Percentiles rank a stretch among this genome's conserved stretches.
Evolutionary conservation across 2,113 vertebrate species (phyloP).

Genomic region (Heterocephalus glaber): DNA sequence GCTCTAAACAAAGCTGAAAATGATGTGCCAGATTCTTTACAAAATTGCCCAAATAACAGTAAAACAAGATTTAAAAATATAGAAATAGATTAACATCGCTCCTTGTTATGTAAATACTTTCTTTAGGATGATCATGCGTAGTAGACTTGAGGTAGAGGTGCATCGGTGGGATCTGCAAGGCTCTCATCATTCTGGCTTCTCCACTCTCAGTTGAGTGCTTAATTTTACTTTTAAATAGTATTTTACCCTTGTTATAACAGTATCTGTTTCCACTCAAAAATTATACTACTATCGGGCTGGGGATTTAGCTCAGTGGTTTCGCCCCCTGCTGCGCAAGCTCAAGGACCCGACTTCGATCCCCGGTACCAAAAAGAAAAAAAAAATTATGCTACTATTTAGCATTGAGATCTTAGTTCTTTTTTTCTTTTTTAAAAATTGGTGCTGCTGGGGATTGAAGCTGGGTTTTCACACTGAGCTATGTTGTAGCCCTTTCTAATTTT

Average conservation of each 20-base stretch:
- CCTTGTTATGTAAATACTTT: conserved; percentile 88
- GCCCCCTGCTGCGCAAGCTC: too few species aligned
- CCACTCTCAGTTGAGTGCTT: background rate
- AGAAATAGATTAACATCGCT: conserved; percentile 88
- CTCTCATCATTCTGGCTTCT: background rate
- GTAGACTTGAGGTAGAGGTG: background rate
- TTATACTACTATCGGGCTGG: background rate
- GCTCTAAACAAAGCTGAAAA: conserved; percentile 89
- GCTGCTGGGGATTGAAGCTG: background rate
- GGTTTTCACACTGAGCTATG: background rate
- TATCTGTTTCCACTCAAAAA: background rate
- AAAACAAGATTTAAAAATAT: conserved; percentile 92
- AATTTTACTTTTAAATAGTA: background rate
- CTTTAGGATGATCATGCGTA: background rate
- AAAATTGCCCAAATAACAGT: conserved; percentile 93
- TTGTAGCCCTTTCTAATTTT: background rate
- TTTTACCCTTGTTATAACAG: background rate
- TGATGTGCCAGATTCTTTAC: conserved; percentile 95
- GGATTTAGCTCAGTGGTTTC: too few species aligned
- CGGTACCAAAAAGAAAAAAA: too few species aligned
- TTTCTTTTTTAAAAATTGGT: background rate
- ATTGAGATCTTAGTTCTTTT: background rate
- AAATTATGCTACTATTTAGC: background rate
- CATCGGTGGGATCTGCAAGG: background rate
- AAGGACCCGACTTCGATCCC: too few species aligned